Evolutionary conservation across 2,113 vertebrate genomes (phyloP).

Genomic region (Perccottus glenii): DNA sequence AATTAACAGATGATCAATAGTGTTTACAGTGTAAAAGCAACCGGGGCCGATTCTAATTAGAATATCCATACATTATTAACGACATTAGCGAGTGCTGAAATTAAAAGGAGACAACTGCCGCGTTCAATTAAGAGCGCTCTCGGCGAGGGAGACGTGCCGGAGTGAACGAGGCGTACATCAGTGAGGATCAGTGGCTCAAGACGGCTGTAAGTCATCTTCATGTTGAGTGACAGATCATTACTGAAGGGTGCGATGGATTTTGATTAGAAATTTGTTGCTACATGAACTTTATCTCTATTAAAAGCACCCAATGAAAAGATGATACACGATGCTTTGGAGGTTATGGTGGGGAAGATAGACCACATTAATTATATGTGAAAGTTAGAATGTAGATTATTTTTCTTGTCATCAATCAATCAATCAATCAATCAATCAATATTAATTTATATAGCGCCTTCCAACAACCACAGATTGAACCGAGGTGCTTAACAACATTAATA

Average conservation of each 20-base stretch:
- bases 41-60: slow-evolving; percentile 80
- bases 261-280: slow-evolving; percentile 23
- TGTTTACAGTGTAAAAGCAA: slow-evolving; percentile 80
- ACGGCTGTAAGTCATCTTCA: slow-evolving; percentile 18
- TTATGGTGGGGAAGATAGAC: no score
- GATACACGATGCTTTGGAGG: no score
- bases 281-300: slow-evolving; percentile 20
- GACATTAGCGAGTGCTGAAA: slow-evolving; percentile 75
- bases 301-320: slow-evolving; percentile 3
- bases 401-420: no score
- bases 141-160: slow-evolving; percentile 37
- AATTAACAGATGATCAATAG: slow-evolving; percentile 83
- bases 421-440: no score
- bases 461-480: no score
- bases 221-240: slow-evolving; percentile 22
- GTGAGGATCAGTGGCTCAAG: slow-evolving; percentile 6
- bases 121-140: slow-evolving; percentile 70
- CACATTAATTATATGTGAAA: no score
- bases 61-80: slow-evolving; percentile 85
- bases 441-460: no score
- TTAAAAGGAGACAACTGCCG: slow-evolving; percentile 78
- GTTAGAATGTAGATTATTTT: no score
- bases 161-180: slow-evolving; percentile 25
- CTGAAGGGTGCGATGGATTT: slow-evolving; percentile 10
- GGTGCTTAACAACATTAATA: no score